Conservation (phyloP, 37 sponge, comb jelly and placozoan species). For the Eunapius fragilis region DNA sequence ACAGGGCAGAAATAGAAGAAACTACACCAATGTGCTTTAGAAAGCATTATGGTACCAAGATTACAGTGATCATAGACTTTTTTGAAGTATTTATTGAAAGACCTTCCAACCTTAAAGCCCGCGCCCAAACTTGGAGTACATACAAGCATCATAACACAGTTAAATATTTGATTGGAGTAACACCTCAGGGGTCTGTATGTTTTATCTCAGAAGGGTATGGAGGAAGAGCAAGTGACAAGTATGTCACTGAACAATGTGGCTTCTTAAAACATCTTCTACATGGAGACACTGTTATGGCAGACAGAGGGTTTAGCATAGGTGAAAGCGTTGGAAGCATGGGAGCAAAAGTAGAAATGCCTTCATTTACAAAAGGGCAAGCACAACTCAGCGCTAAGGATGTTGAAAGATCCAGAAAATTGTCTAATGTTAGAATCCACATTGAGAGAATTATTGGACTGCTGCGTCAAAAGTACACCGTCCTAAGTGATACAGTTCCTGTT, state of each 20-base stretch:
- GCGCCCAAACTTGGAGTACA: constrained; percentile 7
- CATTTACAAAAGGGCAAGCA: constrained; percentile 44
- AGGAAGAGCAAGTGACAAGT: constrained; percentile 20
- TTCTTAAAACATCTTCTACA: constrained; percentile 39
- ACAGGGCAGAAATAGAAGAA: neutral
- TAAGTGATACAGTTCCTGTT: no score
- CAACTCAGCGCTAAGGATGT: constrained; percentile 20
- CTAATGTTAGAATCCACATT: constrained; percentile 27
- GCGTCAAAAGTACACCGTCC: no score
- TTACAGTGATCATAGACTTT: constrained; percentile 28
- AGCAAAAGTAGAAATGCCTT: neutral
- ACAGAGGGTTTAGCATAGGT: constrained; percentile 45
- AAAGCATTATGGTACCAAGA: neutral
- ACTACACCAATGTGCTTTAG: no score
- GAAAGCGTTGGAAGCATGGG: constrained; percentile 20
- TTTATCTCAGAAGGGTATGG: constrained; percentile 22
- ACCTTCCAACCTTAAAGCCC: constrained; percentile 6
- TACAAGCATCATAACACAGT: neutral
- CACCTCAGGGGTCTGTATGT: constrained; percentile 17
- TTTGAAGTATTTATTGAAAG: constrained; percentile 9
- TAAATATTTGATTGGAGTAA: constrained; percentile 24
- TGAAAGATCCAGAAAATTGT: constrained; percentile 23
- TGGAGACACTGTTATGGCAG: constrained; percentile 42
- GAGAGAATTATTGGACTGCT: no score
- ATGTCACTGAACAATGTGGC: constrained; percentile 18